These are phyloP conservation scores for Notothenia rossii DNA, from an alignment of 2,113 vertebrate genomes.

Conservation along the genomic window DNA sequence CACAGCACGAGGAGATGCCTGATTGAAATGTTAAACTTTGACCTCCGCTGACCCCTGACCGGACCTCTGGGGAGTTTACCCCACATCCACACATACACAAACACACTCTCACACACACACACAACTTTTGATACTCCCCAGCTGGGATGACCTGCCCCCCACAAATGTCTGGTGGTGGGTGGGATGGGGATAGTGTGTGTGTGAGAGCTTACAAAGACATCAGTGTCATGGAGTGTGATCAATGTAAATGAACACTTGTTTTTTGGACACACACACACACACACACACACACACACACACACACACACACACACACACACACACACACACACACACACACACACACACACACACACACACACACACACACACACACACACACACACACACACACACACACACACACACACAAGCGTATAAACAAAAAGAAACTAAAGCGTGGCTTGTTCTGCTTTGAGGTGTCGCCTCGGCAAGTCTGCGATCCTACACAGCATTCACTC, in stretches of 20 bases:
- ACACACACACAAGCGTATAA: too few relatives aligned
- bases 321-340: too few relatives aligned
- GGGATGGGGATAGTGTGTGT: constrained; percentile 3
- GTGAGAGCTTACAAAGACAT: constrained; percentile 52
- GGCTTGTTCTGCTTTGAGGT: not conserved
- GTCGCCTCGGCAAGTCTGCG: not conserved
- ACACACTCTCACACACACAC: not conserved
- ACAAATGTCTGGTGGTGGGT: constrained; percentile 3
- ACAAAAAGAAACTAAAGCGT: constrained; percentile 2
- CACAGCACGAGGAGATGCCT: constrained; percentile 22
- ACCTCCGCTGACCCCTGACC: constrained; percentile 31
- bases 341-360: too few relatives aligned
- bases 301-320: not conserved
- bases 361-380: too few relatives aligned
- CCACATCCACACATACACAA: not conserved
- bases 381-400: too few relatives aligned
- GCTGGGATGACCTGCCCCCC: constrained; percentile 21
- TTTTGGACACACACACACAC: not conserved
- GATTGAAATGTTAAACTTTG: constrained; percentile 66
- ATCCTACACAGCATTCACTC: not conserved
- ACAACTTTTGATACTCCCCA: constrained; percentile 24
- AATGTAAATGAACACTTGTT: constrained; percentile 4
- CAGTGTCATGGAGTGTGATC: constrained; percentile 32
- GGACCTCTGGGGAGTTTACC: constrained; percentile 52
- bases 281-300: not conserved